Evolutionary conservation across 2,113 vertebrate genomes (phyloP).

Genomic region (Tichodroma muraria): DNA sequence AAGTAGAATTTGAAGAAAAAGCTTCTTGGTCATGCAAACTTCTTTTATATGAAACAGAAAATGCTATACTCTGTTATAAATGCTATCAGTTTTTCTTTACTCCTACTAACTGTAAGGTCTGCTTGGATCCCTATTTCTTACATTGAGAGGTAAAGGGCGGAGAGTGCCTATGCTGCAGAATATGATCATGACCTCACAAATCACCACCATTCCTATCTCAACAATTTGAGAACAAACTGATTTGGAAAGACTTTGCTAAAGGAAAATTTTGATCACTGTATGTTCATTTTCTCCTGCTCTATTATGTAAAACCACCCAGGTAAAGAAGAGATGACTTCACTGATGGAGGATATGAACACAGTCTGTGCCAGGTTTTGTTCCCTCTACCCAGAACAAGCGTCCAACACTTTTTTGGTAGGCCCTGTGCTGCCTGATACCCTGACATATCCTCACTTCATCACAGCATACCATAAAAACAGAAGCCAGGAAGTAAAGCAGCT

Average conservation of each 20-base stretch:
- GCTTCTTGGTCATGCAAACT: not conserved
- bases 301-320: not conserved
- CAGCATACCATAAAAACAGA: not conserved
- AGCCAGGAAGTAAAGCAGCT: not conserved
- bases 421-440: not conserved
- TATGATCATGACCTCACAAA: not conserved
- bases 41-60: not conserved
- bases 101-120: not conserved
- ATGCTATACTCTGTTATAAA: not conserved
- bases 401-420: not conserved
- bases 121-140: not conserved
- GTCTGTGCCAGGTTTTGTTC: not conserved
- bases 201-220: not conserved
- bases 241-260: not conserved
- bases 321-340: rapidly evolving
- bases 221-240: not conserved
- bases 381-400: not conserved
- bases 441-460: not conserved
- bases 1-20: not conserved
- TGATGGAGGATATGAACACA: not conserved
- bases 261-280: not conserved
- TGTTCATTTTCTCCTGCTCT: not conserved
- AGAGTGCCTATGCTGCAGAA: not conserved
- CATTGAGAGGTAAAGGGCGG: not conserved
- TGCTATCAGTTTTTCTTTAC: not conserved